Evolutionary conservation across 2,113 vertebrate species (phyloP).

Genomic region (Mobula hypostoma): DNA sequence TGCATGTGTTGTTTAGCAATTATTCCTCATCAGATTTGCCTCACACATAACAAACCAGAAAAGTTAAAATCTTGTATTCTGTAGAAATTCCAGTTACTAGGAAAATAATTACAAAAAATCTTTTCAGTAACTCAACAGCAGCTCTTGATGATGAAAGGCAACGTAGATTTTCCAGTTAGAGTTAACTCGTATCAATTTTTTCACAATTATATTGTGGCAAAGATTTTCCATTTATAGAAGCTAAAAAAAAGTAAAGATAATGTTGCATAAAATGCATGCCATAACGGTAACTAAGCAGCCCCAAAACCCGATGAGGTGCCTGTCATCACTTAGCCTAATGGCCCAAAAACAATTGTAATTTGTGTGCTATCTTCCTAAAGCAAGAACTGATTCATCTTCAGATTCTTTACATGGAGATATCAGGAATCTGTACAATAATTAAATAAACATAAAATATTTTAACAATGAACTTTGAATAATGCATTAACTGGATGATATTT

Average conservation of each 20-base stretch:
- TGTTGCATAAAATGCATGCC: neutral
- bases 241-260: neutral
- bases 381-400: neutral
- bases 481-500: neutral
- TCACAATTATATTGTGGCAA: too few relatives aligned
- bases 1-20: neutral
- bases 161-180: too few relatives aligned
- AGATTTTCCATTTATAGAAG: too few relatives aligned
- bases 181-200: too few relatives aligned
- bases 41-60: neutral
- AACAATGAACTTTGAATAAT: neutral
- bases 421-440: neutral
- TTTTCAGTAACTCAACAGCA: too few relatives aligned
- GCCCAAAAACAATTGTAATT: neutral
- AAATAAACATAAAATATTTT: too few relatives aligned
- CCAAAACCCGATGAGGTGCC: neutral
- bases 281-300: neutral
- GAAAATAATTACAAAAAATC: neutral
- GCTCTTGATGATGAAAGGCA: too few relatives aligned
- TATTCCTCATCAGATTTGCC: neutral
- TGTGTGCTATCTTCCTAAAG: neutral
- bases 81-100: neutral
- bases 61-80: neutral
- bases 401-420: neutral
- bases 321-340: neutral